A percentile compares a stretch with the other conserved stretches of the same genome.
phyloP scores from a whole-genome alignment of 2,888 invertebrate genomes.

The Crematogaster levior region DNA sequence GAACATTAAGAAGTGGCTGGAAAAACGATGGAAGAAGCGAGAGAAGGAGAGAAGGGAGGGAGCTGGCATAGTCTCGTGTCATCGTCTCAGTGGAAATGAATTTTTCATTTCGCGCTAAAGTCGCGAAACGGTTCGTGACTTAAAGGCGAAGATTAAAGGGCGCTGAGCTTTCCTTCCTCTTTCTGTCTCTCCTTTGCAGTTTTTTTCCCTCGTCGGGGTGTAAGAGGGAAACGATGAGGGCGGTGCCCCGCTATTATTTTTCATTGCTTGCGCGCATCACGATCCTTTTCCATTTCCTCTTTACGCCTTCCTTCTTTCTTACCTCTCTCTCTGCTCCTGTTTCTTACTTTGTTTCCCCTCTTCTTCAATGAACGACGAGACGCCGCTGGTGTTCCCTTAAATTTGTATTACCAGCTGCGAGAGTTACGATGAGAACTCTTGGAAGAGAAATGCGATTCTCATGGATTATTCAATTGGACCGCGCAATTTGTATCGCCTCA shows the following conservation, averaged over 20 bases:
- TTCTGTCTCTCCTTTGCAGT: slow-evolving; percentile 8
- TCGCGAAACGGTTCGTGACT: slow-evolving; percentile 80
- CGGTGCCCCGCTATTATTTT: slow-evolving; percentile 78
- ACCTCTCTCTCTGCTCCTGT: slow-evolving; percentile 39
- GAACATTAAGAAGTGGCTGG: slow-evolving; percentile 72
- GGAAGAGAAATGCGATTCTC: slow-evolving; percentile 61
- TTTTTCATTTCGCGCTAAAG: slow-evolving; percentile 80
- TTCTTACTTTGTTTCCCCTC: slow-evolving; percentile 19
- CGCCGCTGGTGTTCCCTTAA: slow-evolving; percentile 68
- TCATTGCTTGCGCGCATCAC: slow-evolving; percentile 76
- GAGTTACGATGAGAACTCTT: slow-evolving; percentile 64
- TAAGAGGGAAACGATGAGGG: slow-evolving; percentile 74
- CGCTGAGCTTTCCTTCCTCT: slow-evolving; percentile 57
- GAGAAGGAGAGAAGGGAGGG: neutral
- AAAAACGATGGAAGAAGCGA: slow-evolving; percentile 57
- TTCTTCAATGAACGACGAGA: slow-evolving; percentile 39
- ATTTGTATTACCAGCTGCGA: slow-evolving; percentile 71
- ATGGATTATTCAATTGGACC: slow-evolving; percentile 73
- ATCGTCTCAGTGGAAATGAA: slow-evolving; percentile 77
- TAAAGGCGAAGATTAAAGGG: slow-evolving; percentile 82
- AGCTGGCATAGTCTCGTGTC: slow-evolving; percentile 60
- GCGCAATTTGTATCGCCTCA: slow-evolving; percentile 65
- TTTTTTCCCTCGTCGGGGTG: slow-evolving; percentile 68
- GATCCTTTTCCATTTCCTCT: slow-evolving; percentile 78
- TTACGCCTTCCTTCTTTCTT: slow-evolving; percentile 49